These are phyloP conservation scores for Coracopsis vasa DNA, from an alignment of 2,113 vertebrate species.

Conservation along the genomic window DNA sequence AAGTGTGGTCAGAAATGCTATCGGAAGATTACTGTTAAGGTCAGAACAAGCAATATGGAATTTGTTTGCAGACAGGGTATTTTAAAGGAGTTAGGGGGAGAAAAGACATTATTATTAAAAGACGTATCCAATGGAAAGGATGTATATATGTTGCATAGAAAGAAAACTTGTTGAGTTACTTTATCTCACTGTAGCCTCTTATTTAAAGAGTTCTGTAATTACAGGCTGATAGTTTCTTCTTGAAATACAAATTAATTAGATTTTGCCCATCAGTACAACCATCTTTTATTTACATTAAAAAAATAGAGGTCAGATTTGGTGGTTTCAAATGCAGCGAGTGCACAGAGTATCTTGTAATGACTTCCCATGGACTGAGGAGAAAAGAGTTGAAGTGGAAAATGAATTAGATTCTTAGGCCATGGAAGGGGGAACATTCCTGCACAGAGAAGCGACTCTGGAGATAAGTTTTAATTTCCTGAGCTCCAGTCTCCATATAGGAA, in stretches of 20 bases:
- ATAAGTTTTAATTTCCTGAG: slow-evolving; percentile 67
- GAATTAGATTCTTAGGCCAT: slow-evolving; percentile 31
- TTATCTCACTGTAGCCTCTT: not conserved
- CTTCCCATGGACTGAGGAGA: not conserved
- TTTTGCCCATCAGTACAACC: not conserved
- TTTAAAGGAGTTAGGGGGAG: not conserved
- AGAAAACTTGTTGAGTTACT: not conserved
- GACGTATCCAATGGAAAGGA: not conserved
- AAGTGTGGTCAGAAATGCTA: not conserved
- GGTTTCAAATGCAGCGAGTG: not conserved
- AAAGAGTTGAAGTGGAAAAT: slow-evolving; percentile 33
- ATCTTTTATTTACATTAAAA: not conserved
- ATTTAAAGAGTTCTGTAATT: not conserved
- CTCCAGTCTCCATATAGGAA: slow-evolving; percentile 34
- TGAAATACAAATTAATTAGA: not conserved
- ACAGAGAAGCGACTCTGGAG: slow-evolving; percentile 48
- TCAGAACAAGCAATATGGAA: not conserved
- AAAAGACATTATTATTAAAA: not conserved
- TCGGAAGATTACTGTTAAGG: not conserved
- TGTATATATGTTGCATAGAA: accelerated
- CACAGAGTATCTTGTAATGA: slow-evolving; percentile 6
- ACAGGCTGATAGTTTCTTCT: not conserved
- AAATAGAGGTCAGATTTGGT: not conserved
- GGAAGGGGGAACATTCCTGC: slow-evolving; percentile 53
- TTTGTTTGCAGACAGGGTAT: not conserved